A percentile compares a stretch with the other conserved stretches of the same genome.
These are phyloP conservation scores for Spodoptera litura DNA, from an alignment of 1,140 invertebrate genomes.

Conservation along the genomic window DNA sequence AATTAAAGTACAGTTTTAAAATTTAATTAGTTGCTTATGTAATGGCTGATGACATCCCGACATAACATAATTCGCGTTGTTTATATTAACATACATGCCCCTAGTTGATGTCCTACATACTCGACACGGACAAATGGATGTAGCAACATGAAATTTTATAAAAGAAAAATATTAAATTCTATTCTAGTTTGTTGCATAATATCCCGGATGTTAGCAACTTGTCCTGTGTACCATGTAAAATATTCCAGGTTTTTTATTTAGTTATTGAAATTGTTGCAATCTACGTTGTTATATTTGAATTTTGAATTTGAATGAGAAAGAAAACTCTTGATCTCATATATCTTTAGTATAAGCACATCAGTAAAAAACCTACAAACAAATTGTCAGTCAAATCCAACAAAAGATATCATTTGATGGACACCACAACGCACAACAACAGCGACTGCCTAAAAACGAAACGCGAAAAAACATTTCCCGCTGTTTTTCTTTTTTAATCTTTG, in stretches of 20 bases:
- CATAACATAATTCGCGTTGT: constrained; percentile 8
- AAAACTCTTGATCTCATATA: too few species aligned
- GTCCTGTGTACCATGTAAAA: neutral
- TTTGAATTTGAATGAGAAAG: too few species aligned
- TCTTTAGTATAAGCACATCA: too few species aligned
- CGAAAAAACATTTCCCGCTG: constrained; percentile 26
- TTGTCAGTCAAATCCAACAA: constrained; percentile 17
- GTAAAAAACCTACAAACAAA: constrained; percentile 13
- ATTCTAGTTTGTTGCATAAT: neutral
- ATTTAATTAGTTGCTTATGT: neutral
- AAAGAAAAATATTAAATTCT: constrained; percentile 21
- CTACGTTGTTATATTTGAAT: too few species aligned
- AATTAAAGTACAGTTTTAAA: neutral
- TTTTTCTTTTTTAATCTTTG: constrained; percentile 42
- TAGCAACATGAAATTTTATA: constrained; percentile 11
- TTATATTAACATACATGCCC: neutral
- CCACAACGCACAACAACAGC: neutral
- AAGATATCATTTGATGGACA: constrained; percentile 24
- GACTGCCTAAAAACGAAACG: constrained; percentile 7
- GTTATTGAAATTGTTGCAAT: too few species aligned
- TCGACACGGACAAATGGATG: constrained; percentile 10
- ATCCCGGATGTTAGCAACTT: neutral
- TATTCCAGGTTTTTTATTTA: too few species aligned
- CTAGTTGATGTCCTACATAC: neutral
- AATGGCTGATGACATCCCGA: neutral